Evolutionary conservation across 2,113 vertebrate species (phyloP).

Genomic region (Coptodon bakossiorum): DNA sequence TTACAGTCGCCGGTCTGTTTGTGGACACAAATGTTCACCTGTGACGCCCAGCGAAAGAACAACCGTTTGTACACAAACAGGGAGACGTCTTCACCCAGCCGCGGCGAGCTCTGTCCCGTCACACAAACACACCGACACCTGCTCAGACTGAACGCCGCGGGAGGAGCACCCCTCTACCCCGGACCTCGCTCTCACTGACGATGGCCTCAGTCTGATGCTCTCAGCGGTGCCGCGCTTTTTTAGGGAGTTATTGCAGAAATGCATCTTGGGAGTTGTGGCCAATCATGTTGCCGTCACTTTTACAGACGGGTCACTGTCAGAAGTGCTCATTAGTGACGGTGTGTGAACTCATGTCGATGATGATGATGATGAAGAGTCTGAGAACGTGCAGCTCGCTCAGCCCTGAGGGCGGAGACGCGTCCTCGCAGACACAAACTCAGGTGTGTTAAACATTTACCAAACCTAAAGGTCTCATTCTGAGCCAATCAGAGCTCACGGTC

Average conservation of each 20-base stretch:
- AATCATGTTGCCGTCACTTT: background rate
- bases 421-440: background rate
- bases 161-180: background rate
- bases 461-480: background rate
- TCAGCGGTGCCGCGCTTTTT: background rate
- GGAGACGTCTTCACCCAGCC: rapidly evolving
- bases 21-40: background rate
- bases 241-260: background rate
- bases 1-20: background rate
- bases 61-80: background rate
- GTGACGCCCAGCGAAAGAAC: background rate
- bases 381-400: background rate
- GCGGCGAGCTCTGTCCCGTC: rapidly evolving
- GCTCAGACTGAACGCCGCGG: background rate
- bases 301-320: background rate
- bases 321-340: rapidly evolving
- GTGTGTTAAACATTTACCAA: background rate
- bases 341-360: background rate
- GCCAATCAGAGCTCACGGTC: background rate
- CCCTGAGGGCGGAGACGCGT: background rate
- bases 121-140: background rate
- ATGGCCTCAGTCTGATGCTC: background rate
- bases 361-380: background rate
- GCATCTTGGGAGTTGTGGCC: background rate
- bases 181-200: background rate